Percentiles rank a stretch among this genome's conserved stretches.
Conservation (phyloP, 1,140 invertebrate species). For the Sycophila sp. region DNA sequence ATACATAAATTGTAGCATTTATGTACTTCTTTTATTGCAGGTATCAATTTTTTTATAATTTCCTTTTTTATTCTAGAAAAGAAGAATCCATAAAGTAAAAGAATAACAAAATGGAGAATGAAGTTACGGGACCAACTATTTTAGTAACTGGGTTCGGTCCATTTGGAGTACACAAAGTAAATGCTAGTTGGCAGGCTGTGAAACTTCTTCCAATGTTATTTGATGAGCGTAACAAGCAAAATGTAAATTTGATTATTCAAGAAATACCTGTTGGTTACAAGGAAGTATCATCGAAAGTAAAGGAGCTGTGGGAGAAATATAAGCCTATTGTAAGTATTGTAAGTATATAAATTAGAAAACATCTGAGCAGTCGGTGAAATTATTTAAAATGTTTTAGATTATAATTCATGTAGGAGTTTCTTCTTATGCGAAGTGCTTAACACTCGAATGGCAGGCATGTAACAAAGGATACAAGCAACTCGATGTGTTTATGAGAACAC, state of each 20-base stretch:
- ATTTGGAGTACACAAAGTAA: constrained; percentile 73
- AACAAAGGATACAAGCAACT: constrained; percentile 67
- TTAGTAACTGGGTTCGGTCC: constrained; percentile 81
- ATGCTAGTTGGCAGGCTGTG: constrained; percentile 83
- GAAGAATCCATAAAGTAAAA: too few species aligned
- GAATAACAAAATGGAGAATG: constrained; percentile 31
- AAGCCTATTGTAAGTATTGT: constrained; percentile 70
- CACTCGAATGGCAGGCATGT: constrained; percentile 70
- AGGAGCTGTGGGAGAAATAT: constrained; percentile 72
- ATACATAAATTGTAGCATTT: too few species aligned
- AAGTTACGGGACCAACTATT: constrained; percentile 41
- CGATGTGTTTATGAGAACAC: constrained; percentile 65
- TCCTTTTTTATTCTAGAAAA: too few species aligned
- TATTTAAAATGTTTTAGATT: constrained; percentile 60
- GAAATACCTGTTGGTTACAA: constrained; percentile 77
- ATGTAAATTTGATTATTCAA: constrained; percentile 69
- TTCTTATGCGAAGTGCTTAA: constrained; percentile 63
- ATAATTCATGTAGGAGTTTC: constrained; percentile 77
- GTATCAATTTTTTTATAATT: too few species aligned
- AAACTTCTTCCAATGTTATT: constrained; percentile 55
- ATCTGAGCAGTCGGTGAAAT: not conserved
- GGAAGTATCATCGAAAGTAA: constrained; percentile 70
- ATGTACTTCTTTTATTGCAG: too few species aligned
- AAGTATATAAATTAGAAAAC: not conserved
- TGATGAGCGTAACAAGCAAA: constrained; percentile 54